phyloP scores from a whole-genome alignment of 2,888 invertebrate genomes.

The Euspilapteryx auroguttella region DNA sequence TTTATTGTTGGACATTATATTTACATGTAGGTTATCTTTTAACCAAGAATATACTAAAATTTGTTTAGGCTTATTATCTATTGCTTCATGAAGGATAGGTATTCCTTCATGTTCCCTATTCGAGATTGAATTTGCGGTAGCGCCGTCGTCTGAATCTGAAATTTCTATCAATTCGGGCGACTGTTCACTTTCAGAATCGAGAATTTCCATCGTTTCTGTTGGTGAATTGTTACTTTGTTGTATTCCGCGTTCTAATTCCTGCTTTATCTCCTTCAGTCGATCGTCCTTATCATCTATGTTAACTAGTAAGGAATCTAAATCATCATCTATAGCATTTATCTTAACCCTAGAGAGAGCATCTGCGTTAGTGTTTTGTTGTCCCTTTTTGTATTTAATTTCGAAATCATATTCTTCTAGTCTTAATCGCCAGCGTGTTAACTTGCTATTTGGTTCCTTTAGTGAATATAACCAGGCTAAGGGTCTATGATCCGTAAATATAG shows the following conservation, averaged over 20 bases:
- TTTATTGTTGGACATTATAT: too few species aligned
- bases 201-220: neutral
- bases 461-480: conserved; percentile 8
- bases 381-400: conserved; percentile 9
- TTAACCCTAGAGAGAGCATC: conserved; percentile 8
- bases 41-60: conserved; percentile 1
- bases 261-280: too few species aligned
- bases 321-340: conserved; percentile 1
- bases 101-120: conserved; percentile 2
- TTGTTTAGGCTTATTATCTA: conserved; percentile 3
- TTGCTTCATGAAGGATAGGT: conserved; percentile 2
- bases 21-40: neutral
- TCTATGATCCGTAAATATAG: conserved; percentile 4
- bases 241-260: too few species aligned
- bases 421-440: conserved; percentile 5
- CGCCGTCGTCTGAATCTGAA: neutral
- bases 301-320: conserved; percentile 1
- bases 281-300: neutral
- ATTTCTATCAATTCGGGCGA: neutral
- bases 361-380: conserved; percentile 9
- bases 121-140: conserved; percentile 1
- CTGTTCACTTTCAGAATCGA: neutral
- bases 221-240: too few species aligned
- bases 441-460: conserved; percentile 2
- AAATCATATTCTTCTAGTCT: conserved; percentile 8